These are phyloP conservation scores for Aleiodes alternator DNA, from an alignment of 2,888 invertebrate genomes.

Conservation along the genomic window DNA sequence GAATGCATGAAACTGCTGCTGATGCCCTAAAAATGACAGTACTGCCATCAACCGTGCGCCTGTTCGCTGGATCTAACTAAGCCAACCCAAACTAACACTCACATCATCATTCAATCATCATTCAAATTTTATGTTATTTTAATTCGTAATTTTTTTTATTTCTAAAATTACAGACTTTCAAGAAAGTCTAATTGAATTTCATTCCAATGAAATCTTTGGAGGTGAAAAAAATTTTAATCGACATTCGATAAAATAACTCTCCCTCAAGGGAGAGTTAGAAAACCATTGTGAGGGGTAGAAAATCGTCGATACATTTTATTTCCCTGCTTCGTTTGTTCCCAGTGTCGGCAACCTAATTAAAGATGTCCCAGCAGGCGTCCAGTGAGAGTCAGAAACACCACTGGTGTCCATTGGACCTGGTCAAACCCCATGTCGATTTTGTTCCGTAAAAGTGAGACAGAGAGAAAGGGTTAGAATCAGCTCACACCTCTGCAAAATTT, in stretches of 20 bases:
- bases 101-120: background rate
- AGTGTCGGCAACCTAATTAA: conserved; percentile 74
- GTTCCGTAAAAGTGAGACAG: conserved; percentile 48
- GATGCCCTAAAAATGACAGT: conserved; percentile 95
- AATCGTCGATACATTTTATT: conserved; percentile 68
- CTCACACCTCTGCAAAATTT: conserved; percentile 31
- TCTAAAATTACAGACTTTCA: background rate
- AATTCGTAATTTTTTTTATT: background rate
- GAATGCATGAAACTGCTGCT: conserved; percentile 92
- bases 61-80: conserved; percentile 77
- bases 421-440: conserved; percentile 12
- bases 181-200: background rate
- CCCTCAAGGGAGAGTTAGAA: conserved; percentile 22
- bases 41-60: conserved; percentile 80
- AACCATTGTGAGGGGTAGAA: conserved; percentile 19
- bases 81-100: conserved; percentile 35
- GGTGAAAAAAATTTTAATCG: conserved; percentile 10
- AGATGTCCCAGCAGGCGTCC: conserved; percentile 71
- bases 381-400: conserved; percentile 54
- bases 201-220: conserved; percentile 1
- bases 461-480: conserved; percentile 41
- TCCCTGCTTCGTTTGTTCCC: conserved; percentile 59
- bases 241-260: conserved; percentile 1
- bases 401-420: conserved; percentile 35
- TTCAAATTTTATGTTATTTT: too few relatives aligned